phyloP scores from a whole-genome alignment of 2,797 vertebrate species.

The Rhinatrema bivittatum region DNA sequence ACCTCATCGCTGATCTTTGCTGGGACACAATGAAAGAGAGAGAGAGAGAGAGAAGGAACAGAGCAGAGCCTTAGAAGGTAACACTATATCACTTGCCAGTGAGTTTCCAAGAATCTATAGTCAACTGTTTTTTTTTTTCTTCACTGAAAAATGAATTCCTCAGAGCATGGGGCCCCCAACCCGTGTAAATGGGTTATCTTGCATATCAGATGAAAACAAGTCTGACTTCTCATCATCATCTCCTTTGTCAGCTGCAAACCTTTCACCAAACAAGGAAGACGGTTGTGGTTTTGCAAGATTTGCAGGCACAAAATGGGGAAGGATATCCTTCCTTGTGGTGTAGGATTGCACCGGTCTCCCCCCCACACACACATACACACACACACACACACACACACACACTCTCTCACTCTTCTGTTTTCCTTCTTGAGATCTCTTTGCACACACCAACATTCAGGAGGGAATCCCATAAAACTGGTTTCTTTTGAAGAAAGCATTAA shows the following conservation, averaged over 20 bases:
- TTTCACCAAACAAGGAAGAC: slow-evolving; percentile 17
- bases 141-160: background rate
- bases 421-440: slow-evolving; percentile 3
- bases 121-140: background rate
- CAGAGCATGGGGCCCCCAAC: background rate
- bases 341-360: slow-evolving; percentile 22
- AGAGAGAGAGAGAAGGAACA: too few relatives aligned
- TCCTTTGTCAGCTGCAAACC: background rate
- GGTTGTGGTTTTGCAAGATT: slow-evolving; percentile 26
- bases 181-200: slow-evolving; percentile 15
- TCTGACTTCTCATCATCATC: background rate
- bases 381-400: too few relatives aligned
- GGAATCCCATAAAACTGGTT: background rate
- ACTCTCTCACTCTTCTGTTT: slow-evolving; percentile 13
- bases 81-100: too few relatives aligned
- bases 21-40: too few relatives aligned
- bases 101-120: too few relatives aligned
- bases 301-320: slow-evolving; percentile 31
- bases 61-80: too few relatives aligned
- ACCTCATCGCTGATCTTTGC: too few relatives aligned
- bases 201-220: background rate
- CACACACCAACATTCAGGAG: background rate
- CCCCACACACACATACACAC: too few relatives aligned
- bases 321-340: slow-evolving; percentile 34
- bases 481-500: background rate